Conservation (phyloP, 2,797 vertebrate genomes). For the Acanthurus leucopareius region DNA sequence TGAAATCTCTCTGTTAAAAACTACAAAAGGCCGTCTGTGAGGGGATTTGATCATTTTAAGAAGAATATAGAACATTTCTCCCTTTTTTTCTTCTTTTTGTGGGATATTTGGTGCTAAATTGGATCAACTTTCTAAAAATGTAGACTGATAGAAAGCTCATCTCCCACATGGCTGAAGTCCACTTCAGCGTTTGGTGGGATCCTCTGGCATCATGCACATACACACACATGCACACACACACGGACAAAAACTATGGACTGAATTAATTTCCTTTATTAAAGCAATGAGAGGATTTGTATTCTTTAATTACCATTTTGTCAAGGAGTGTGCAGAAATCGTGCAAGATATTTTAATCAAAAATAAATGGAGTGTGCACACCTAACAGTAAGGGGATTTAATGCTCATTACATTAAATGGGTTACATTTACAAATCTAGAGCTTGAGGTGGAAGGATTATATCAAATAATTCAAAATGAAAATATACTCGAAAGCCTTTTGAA, state of each 20-base stretch:
- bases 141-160: conserved; percentile 28
- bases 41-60: background rate
- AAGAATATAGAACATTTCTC: background rate
- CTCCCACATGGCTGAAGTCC: background rate
- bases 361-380: conserved; percentile 72
- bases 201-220: conserved; percentile 20
- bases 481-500: conserved; percentile 31
- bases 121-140: conserved; percentile 38
- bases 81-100: conserved; percentile 27
- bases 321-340: conserved; percentile 62
- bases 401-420: conserved; percentile 77
- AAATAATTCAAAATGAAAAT: conserved; percentile 57
- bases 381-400: conserved; percentile 77
- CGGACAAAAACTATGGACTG: conserved; percentile 23
- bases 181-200: background rate
- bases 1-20: background rate
- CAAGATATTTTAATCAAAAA: conserved; percentile 78
- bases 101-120: conserved; percentile 46
- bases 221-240: conserved; percentile 20
- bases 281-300: conserved; percentile 69
- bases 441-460: conserved; percentile 67
- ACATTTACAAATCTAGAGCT: conserved; percentile 69
- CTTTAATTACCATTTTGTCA: conserved; percentile 74
- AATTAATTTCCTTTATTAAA: conserved; percentile 70
- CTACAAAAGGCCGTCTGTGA: background rate